Conservation (phyloP, 1,140 invertebrate species). For the Papilio aristodemus region DNA sequence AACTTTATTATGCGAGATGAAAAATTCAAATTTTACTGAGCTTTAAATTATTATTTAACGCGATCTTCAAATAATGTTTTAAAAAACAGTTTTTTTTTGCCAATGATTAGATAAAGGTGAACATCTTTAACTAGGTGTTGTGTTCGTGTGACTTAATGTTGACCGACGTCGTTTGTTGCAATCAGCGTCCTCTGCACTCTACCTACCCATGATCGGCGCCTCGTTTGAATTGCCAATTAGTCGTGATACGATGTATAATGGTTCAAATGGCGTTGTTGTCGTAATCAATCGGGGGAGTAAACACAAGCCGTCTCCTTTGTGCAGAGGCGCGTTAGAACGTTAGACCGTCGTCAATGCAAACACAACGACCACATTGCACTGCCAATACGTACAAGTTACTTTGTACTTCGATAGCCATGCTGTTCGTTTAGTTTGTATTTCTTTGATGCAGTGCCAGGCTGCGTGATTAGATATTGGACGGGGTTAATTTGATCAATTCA, state of each 20-base stretch:
- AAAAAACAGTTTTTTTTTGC: too few species aligned
- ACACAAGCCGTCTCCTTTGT: conserved; percentile 53
- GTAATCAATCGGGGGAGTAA: conserved; percentile 56
- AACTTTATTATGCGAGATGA: too few species aligned
- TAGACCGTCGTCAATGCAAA: conserved; percentile 22
- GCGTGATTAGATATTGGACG: background rate
- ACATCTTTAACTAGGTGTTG: background rate
- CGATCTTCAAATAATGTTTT: too few species aligned
- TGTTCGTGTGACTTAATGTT: conserved; percentile 17
- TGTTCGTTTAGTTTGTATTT: conserved; percentile 6
- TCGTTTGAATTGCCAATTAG: conserved; percentile 54
- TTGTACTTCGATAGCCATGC: background rate
- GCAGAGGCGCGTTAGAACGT: conserved; percentile 11
- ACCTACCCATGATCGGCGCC: conserved; percentile 36
- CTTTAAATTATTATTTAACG: too few species aligned
- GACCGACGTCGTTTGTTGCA: conserved; percentile 25
- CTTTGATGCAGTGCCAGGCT: conserved; percentile 12
- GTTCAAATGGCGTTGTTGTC: conserved; percentile 50
- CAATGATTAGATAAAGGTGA: background rate
- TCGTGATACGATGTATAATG: conserved; percentile 45
- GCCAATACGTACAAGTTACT: conserved; percentile 17
- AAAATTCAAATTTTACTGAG: too few species aligned
- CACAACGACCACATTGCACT: conserved; percentile 10
- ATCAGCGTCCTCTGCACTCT: conserved; percentile 35
- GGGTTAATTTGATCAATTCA: background rate